Base-by-base conservation (phyloP, 35 echinoderm and acorn worm genomes). In the Patiria miniata region DNA sequence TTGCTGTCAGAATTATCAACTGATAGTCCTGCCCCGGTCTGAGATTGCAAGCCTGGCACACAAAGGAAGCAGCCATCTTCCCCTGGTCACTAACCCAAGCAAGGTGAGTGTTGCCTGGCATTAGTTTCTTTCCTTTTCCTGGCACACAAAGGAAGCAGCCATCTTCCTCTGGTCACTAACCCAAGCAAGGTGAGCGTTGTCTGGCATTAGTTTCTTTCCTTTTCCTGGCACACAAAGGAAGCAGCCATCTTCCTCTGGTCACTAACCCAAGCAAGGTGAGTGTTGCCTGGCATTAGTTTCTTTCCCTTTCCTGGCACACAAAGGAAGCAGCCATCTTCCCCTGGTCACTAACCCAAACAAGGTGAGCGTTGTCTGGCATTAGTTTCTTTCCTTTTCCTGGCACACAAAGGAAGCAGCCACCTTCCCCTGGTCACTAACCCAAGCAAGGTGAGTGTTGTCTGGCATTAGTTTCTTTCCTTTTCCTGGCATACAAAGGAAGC, bases 1-100 rank as follows among this genome's bases (percentile, higher is more conserved):
- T 52, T 56, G 28, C 47, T 39, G 33, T 16, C 87, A 97, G 95
- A 91, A 86, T 88, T 97, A 93, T 32, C 91, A 97, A 54, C 52
- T 97, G 57, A 91, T 97, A 3, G 81, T 97, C 19, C 36, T 93
- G 23, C 90, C 86, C 8, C 79, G 79, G 29, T 39, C 37, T 7
- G 80, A 90, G 51, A 79, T 97, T 22, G 68, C 82, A 28, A 88
- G 44, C 18, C 76, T 93, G 32, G 80, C 58, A 8, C 90, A 87
- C 32, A 30, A 77, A 54, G 87, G 82, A 21, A 83, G 57, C 47
- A 93, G 82, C 44, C 52, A 97, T 78, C 30, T 92, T 26, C 90
- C 90, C 7, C 51, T 97, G 37, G 87, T 93, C 21, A 90, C 90
- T 5, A 87, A 97, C 51, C 28, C 60, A 44, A 61, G 69, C 17